Base-by-base conservation (phyloP, 2,797 vertebrate genomes). In the Pachyuromys duprasi region DNA sequence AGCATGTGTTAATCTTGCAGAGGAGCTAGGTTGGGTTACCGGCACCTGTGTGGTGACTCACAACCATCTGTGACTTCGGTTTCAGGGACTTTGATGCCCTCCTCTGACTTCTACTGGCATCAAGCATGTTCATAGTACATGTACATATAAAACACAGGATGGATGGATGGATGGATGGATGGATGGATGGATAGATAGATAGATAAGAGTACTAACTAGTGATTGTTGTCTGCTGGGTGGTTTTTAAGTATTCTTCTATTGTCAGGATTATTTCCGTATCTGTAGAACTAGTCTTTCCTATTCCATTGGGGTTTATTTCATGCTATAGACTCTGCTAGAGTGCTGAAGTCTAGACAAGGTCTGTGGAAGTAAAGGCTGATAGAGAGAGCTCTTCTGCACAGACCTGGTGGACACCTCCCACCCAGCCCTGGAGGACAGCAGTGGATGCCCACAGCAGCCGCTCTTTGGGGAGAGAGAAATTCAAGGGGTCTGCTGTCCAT, bases 161-260 rank as follows among this genome's bases (percentile, higher is more conserved):
- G 55, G 55, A 18, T 57, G 55, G 55, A 4, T 49, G 45, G 45
- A 2, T 49, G 45, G 45, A 9, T 57, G 55, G 55, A 4, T 57
- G 13, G 55, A 18, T 57, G 13, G 55, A 18, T 57, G 13, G 55
- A 17, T 57, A 14, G 55, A 57, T 13, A 55, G 53, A 55, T 18
- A 3, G 13, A 57, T 17, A 57, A 49, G 42, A 53, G 14, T 84
- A 67, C 42, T 53, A 60, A 74, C 26, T 87, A 57, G 76, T 80
- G 53, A 18, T 57, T 26, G 12, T 65, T 39, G 57, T 63, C 3
- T 80, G 74, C 2, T 81, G 42, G 74, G 74, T 91, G 83, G n/a
- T 80, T 96, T 88, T 90, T 62, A 65, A 67, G 4, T 74, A 90
- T 8, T 93, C 63, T 70, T 90, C 69, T 67, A 12, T n/a, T 83